Evolutionary conservation across 2,888 invertebrate species (phyloP), one percentile per base, ranked within the genome.

Genomic region (Physocephala rufipes): DNA sequence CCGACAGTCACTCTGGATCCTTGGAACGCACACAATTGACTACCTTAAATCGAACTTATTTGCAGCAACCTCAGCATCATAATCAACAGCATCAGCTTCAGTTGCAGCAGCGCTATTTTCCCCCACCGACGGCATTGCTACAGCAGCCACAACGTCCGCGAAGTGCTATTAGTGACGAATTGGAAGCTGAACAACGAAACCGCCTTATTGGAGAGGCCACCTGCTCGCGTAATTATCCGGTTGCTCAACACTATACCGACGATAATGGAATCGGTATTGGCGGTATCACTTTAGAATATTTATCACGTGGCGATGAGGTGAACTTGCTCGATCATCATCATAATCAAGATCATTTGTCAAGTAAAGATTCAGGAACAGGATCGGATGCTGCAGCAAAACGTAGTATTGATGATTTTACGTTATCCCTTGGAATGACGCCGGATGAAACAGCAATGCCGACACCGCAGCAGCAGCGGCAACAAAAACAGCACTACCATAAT

Each of bases 321-420:
- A 9, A 9, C 36, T 12, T 68, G 24, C 62, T 62, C 24, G 68
- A 68, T 26, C 74, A 78, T 12, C 82, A 84, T 64, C 74, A 78
- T 13, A 75, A 74, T 67, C 83, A 84, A 67, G 83, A 83, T 79
- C 81, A 82, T 75, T 73, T 83, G 45, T 83, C 82, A 2, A 83
- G 82, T 76, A 84, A 84, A 71, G 83, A 83, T 63, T 83, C 83
- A 0, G 83, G 83, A n/a, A 83, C 83, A 0, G 83, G 84, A 2
- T 83, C 84, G 0, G 83, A 84, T 79, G 83, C 83, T 7, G 84
- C 84, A 0, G 82, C 80, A 16, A 84, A 84, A 70, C 83, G 82
- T 16, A 83, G 84, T 30, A 73, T 84, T 0, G 83, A 83, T 59
- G 83, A 84, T 71, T 83, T 84, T 68, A 76, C 76, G 2, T 59